Conservation (phyloP, 2,888 invertebrate genomes). For the Microplitis manilae region DNA sequence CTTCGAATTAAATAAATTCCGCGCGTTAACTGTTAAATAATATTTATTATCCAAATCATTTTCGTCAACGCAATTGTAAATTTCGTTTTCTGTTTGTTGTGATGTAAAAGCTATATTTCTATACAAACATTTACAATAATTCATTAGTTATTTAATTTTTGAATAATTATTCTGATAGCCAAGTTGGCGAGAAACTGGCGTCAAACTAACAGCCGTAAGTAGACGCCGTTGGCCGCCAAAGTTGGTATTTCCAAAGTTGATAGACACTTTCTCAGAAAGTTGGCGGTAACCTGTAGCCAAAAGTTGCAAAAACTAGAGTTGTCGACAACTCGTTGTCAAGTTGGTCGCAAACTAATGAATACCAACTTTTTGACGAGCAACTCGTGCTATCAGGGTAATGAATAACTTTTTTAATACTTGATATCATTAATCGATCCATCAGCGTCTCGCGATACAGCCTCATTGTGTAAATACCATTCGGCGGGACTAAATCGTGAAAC, state of each 20-base stretch:
- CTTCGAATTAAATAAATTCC: constrained; percentile 82
- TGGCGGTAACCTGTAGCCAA: no score
- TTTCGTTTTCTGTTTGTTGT: constrained; percentile 73
- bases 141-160: neutral
- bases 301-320: no score
- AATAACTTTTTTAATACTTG: constrained; percentile 39
- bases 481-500: constrained; percentile 80
- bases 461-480: constrained; percentile 76
- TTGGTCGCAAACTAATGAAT: no score
- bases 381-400: no score
- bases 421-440: constrained; percentile 43
- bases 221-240: no score
- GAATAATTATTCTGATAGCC: neutral
- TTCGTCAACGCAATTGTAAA: constrained; percentile 78
- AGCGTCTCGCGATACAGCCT: constrained; percentile 41
- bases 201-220: no score
- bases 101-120: constrained; percentile 70
- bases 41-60: constrained; percentile 79
- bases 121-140: constrained; percentile 6
- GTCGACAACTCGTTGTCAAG: no score
- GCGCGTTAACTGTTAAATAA: constrained; percentile 77
- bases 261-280: no score
- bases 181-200: no score
- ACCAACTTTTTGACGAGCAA: no score
- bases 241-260: no score